phyloP scores from a whole-genome alignment of 1,140 invertebrate genomes.

The Zaprionus taronus region DNA sequence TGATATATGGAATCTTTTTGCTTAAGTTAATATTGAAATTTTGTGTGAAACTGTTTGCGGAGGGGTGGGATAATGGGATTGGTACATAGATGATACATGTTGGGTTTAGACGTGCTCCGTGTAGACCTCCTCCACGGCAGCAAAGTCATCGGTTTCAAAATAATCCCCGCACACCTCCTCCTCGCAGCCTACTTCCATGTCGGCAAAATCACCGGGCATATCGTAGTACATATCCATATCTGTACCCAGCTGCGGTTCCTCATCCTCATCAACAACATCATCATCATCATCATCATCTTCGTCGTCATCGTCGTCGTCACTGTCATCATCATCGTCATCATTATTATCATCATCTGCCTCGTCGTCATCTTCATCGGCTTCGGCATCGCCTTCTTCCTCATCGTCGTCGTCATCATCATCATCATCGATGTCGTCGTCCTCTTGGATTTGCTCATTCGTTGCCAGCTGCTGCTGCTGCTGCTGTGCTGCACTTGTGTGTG shows the following conservation, averaged over 20 bases:
- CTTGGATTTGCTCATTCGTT: conserved; percentile 13
- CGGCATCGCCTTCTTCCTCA: conserved; percentile 7
- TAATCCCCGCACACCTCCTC: conserved; percentile 73
- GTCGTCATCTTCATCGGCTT: conserved; percentile 55
- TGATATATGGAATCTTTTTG: conserved; percentile 4
- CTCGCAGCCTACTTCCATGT: conserved; percentile 75
- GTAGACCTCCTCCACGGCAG: conserved; percentile 76
- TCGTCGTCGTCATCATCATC: conserved; percentile 12
- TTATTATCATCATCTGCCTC: conserved; percentile 38
- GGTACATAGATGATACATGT: not conserved
- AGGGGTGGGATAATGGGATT: not conserved
- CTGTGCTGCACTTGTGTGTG: not conserved
- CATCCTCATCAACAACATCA: conserved; percentile 15
- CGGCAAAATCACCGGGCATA: conserved; percentile 59
- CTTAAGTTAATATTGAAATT: not conserved
- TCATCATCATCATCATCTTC: conserved; percentile 21
- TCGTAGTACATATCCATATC: conserved; percentile 64
- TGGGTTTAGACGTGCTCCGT: conserved; percentile 50
- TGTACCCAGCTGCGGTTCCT: conserved; percentile 44
- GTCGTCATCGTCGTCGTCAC: conserved; percentile 3
- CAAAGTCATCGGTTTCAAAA: conserved; percentile 48
- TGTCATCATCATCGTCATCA: conserved; percentile 9
- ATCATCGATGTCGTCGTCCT: not conserved
- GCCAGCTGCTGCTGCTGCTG: not conserved
- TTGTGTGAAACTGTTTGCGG: not conserved